These are phyloP conservation scores for Ophiodon elongatus DNA, from an alignment of 2,113 vertebrate genomes.

Conservation along the genomic window DNA sequence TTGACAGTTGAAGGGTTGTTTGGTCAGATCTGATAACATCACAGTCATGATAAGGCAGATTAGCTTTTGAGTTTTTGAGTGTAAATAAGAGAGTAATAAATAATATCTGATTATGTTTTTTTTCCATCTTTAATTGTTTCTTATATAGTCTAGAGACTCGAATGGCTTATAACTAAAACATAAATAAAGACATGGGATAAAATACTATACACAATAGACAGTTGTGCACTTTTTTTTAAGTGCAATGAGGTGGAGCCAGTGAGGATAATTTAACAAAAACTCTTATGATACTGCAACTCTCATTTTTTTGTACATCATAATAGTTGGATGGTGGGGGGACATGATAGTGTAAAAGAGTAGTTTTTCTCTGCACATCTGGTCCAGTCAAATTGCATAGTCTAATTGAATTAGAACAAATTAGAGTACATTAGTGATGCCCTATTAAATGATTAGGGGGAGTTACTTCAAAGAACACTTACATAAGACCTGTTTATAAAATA, in stretches of 20 bases:
- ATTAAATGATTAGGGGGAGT: constrained; percentile 59
- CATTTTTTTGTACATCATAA: background rate
- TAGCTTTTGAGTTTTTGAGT: background rate
- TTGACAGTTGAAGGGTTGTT: background rate
- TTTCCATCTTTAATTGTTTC: background rate
- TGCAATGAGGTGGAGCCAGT: background rate
- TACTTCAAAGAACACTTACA: constrained; percentile 53
- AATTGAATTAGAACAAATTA: constrained; percentile 66
- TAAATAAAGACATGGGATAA: no score
- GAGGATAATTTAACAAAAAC: background rate
- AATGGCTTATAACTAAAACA: no score
- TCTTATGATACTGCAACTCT: constrained; percentile 6
- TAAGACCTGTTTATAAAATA: constrained; percentile 26
- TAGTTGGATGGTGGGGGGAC: background rate
- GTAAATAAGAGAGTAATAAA: background rate
- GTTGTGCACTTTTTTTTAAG: background rate
- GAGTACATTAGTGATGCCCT: constrained; percentile 67
- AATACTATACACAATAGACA: background rate
- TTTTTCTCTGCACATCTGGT: constrained; percentile 32
- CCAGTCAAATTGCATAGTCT: constrained; percentile 47
- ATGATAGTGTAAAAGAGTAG: background rate
- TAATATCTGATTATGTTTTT: background rate
- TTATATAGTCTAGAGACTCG: background rate
- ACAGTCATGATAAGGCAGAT: no score
- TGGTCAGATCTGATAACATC: background rate